Percentiles rank a stretch among this genome's conserved stretches.
These are phyloP conservation scores for Etheostoma spectabile DNA, from an alignment of 2,113 vertebrate genomes.

Conservation along the genomic window DNA sequence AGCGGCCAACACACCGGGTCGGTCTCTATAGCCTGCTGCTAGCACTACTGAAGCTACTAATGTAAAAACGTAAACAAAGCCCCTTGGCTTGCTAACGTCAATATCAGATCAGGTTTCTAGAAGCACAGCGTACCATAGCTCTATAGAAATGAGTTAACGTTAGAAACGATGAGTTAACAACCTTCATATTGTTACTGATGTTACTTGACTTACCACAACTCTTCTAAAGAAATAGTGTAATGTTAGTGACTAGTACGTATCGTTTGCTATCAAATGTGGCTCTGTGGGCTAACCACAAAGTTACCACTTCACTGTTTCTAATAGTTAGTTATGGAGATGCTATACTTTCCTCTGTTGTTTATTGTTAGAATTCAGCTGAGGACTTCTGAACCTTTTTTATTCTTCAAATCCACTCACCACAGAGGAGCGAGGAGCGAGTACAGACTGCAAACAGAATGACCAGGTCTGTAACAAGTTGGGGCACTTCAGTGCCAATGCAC, in stretches of 20 bases:
- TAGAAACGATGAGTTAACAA: neutral
- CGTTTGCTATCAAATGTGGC: neutral
- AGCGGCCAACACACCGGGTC: neutral
- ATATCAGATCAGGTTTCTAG: neutral
- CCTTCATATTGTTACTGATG: neutral
- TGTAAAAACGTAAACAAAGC: slow-evolving; percentile 78
- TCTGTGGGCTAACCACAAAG: neutral
- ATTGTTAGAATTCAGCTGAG: slow-evolving; percentile 52
- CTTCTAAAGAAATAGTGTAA: neutral
- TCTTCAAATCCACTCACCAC: slow-evolving; percentile 68
- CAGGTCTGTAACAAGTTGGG: slow-evolving; percentile 68
- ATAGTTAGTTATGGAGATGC: neutral
- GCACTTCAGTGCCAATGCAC: neutral
- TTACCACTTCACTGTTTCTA: neutral
- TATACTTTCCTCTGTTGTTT: slow-evolving; percentile 28
- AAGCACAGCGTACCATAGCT: neutral
- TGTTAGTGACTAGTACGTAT: neutral
- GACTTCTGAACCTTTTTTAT: slow-evolving; percentile 51
- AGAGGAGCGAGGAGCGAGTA: slow-evolving; percentile 78
- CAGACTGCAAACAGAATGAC: slow-evolving; percentile 85
- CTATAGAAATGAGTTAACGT: neutral
- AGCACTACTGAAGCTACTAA: slow-evolving; percentile 36
- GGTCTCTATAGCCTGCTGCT: slow-evolving; percentile 15
- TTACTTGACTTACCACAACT: neutral
- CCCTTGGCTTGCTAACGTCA: slow-evolving; percentile 10